Conservation (phyloP, 2,888 invertebrate species). For the Drosophila testacea region DNA sequence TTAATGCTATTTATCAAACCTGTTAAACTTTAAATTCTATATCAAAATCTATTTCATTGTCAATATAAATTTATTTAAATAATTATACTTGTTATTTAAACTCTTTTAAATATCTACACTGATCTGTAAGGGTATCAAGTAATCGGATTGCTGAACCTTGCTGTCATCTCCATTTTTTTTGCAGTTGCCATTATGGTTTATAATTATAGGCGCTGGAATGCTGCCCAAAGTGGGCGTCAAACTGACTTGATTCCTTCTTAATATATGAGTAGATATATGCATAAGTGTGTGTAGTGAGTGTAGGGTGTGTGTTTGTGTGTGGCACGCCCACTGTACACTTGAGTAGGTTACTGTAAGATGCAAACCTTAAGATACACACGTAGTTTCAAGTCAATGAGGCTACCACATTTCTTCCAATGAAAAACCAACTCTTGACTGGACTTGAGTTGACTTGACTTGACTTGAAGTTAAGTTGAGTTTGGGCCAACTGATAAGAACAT, state of each 20-base stretch:
- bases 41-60: too few species aligned
- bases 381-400: conserved; percentile 10
- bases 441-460: conserved; percentile 20
- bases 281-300: neutral
- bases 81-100: too few species aligned
- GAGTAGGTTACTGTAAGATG: conserved; percentile 42
- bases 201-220: conserved; percentile 76
- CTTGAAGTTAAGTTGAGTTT: neutral
- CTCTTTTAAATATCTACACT: neutral
- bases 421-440: conserved; percentile 57
- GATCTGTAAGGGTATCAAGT: neutral
- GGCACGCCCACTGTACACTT: conserved; percentile 54
- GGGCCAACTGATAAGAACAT: conserved; percentile 48
- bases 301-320: conserved; percentile 15
- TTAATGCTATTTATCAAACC: too few species aligned
- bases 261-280: conserved; percentile 1
- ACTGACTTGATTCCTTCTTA: conserved; percentile 42
- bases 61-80: too few species aligned
- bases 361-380: conserved; percentile 42
- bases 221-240: conserved; percentile 60
- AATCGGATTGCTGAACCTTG: conserved; percentile 8
- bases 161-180: conserved; percentile 18
- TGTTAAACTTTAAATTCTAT: too few species aligned
- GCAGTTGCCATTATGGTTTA: conserved; percentile 76
- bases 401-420: conserved; percentile 47